These are phyloP conservation scores for Gallinago media DNA, from an alignment of 2,113 vertebrate species.

Conservation along the genomic window DNA sequence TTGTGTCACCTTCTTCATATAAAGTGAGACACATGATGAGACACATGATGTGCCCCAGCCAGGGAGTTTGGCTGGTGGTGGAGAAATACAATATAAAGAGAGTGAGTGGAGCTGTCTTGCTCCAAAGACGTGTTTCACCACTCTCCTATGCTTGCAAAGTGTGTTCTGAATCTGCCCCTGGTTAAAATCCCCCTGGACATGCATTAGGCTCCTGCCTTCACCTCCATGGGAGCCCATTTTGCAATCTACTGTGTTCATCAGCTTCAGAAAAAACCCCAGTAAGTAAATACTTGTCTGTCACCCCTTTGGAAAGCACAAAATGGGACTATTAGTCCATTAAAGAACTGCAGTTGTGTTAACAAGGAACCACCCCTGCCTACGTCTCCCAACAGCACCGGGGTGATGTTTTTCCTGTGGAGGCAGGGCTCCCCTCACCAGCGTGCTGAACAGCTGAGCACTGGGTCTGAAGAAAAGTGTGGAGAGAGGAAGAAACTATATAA, in stretches of 20 bases:
- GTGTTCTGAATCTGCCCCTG: background rate
- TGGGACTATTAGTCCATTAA: background rate
- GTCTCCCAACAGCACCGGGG: background rate
- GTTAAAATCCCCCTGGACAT: background rate
- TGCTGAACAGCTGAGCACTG: background rate
- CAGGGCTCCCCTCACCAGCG: background rate
- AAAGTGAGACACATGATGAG: background rate
- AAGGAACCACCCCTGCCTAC: background rate
- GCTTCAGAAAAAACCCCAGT: background rate
- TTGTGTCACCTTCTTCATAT: background rate
- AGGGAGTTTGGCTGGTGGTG: background rate
- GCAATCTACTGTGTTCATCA: background rate
- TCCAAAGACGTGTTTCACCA: background rate
- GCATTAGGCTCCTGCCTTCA: background rate
- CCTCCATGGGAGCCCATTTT: background rate
- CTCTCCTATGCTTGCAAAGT: background rate
- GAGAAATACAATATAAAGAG: background rate
- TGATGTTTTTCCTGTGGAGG: background rate
- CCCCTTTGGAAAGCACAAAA: background rate
- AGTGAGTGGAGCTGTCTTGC: background rate
- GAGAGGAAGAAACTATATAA: background rate
- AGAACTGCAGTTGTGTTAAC: background rate
- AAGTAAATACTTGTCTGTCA: background rate
- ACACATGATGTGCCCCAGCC: background rate
- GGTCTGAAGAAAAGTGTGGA: background rate